Base-by-base conservation (phyloP, 2,888 invertebrate species). In the Trichopoda pennipes region DNA sequence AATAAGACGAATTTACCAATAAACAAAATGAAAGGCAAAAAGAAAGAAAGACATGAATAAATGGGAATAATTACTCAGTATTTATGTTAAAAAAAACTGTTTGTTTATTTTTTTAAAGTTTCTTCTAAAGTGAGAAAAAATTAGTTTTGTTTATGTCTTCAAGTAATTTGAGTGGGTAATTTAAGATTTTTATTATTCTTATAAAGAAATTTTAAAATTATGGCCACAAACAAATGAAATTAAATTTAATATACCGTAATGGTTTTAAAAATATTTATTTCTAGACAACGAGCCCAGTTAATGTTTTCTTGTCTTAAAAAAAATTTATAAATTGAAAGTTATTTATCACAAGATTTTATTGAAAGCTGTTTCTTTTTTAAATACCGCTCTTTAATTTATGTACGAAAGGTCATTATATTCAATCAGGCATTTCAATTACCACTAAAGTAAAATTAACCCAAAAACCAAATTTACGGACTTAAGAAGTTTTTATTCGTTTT, bases 131-230 rank as follows among this genome's bases (percentile, higher is more conserved):
- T 44, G 12, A 53, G 38, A 21, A 9, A 49, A 21, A 51, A 53
- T 16, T 51, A 49, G n/a, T 53, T 51, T 28, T 47, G 19, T 64
- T 64, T 74, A 58, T 58, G 58, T 42, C 51, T 66, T 38, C n/a
- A 49, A 63, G 77, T 63, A 77, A 77, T 77, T 63, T 63, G 61
- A 63, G 69, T 49, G 55, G 47, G 69, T 61, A 76, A 69, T 76
- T 61, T 69, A 49, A 77, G 56, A 55, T 56, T 56, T 58, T 49
- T 61, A 10, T 35, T 21, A 47, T 55, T 56, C 12, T 47, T 35
- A 12, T 23, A 42, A 38, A 53, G 9, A 68, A 53, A 42, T 32
- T 51, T 12, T 73, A 17, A 17, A 55, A 42, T 42, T 17, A 49
- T 23, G 56, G 23, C 19, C 17, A 38, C 16, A 49, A 51, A 58